These are phyloP conservation scores for Leiothrix lutea DNA, from an alignment of 2,113 vertebrate species.

Conservation along the genomic window DNA sequence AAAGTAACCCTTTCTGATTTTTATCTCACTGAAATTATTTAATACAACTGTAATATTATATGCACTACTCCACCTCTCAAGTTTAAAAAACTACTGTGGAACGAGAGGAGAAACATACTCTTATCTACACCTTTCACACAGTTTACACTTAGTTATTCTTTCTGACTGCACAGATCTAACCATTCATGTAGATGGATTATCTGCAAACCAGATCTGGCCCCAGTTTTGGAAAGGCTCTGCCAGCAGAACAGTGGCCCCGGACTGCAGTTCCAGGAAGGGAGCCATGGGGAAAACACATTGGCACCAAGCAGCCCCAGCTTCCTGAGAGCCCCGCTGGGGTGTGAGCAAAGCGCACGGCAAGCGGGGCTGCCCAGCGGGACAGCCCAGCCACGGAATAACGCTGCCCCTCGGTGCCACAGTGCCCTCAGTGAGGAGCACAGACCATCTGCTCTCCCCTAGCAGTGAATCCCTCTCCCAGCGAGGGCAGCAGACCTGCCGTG, in stretches of 20 bases:
- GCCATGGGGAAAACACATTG: not conserved
- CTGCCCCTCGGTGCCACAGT: not conserved
- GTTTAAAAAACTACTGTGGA: not conserved
- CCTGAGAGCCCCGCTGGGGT: not conserved
- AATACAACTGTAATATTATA: not conserved
- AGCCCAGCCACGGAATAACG: not conserved
- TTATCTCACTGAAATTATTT: not conserved
- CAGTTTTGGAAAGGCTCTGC: not conserved
- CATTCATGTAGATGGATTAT: not conserved
- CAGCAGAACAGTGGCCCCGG: not conserved
- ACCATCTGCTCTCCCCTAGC: not conserved
- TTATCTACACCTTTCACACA: not conserved
- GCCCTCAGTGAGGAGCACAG: not conserved
- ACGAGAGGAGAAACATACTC: not conserved
- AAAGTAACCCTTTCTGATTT: not conserved
- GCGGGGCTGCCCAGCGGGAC: fast-evolving
- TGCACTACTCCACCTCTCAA: not conserved
- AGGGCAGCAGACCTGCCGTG: not conserved
- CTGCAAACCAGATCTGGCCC: not conserved
- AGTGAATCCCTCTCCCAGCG: not conserved
- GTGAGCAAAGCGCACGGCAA: not conserved
- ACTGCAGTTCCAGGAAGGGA: not conserved
- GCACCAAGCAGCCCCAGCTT: not conserved
- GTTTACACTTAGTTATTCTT: not conserved
- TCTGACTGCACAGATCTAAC: not conserved